phyloP scores from a whole-genome alignment of 2,797 vertebrate genomes.

The Crypturellus tataupa region DNA sequence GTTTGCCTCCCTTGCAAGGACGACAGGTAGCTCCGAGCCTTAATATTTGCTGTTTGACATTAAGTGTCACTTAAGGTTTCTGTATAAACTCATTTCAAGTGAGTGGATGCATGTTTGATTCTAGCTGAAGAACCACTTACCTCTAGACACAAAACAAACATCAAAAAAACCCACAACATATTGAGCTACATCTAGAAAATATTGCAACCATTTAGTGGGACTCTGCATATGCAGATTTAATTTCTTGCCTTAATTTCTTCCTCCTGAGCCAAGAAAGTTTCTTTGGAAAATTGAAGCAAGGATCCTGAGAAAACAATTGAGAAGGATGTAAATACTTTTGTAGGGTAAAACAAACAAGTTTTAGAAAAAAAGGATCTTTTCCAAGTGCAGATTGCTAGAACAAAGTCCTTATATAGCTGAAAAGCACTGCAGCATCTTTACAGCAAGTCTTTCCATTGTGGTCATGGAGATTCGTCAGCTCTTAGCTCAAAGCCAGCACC shows the following conservation, averaged over 20 bases:
- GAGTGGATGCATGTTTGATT: background rate
- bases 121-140: too few relatives aligned
- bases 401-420: conserved; percentile 43
- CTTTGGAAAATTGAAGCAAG: background rate
- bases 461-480: background rate
- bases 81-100: background rate
- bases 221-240: background rate
- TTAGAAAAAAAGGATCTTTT: background rate
- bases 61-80: background rate
- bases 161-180: background rate
- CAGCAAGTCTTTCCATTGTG: conserved; percentile 35
- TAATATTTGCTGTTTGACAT: background rate
- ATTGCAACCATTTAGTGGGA: background rate
- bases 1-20: background rate
- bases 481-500: conserved; percentile 39
- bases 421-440: conserved; percentile 15
- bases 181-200: too few relatives aligned
- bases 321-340: conserved; percentile 10
- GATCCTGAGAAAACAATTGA: background rate
- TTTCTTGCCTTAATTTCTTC: background rate
- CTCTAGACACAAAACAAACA: background rate
- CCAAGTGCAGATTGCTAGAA: background rate
- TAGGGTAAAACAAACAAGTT: conserved; percentile 32
- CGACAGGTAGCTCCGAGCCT: background rate
- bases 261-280: background rate